Base-by-base conservation (phyloP, 2,888 invertebrate species). In the Trachelus tabidus region DNA sequence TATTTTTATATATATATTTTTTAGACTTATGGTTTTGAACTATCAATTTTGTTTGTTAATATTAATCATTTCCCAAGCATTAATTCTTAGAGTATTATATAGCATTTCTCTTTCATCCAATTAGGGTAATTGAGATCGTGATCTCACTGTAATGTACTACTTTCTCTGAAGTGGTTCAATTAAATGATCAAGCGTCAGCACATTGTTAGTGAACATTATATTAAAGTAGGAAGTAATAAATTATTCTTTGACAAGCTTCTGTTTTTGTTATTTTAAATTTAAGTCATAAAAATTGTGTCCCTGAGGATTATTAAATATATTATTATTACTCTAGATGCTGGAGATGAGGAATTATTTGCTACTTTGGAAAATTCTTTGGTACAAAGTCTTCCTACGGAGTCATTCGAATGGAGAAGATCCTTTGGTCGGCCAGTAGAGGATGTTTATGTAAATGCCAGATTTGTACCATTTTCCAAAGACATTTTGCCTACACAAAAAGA, bases 351-450 rank as follows among this genome's bases (percentile, higher is more conserved):
- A 86, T 94, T 98, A 81, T 98, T 98, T 92, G 95, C 95, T 84
- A 94, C 95, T n/a, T 92, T 98, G 87, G 96, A 97, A 91, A 94
- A 95, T 76, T 95, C 95, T 83, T 93, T 98, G 76, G 93, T 95
- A 15, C 95, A 96, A 85, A 95, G 96, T 6, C 94, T 98, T 82
- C 97, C 98, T 0, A 94, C 96, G 87, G 98, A 98, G 89, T 94
- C 96, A 0, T 96, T 96, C 85, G 98, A 98, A 92, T 98, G 98
- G 98, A 94, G 96, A 84, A 94, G 98, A 82, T 97, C 97, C 1
- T 96, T 96, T 88, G 97, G 98, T 37, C 94, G 98, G 79, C 96
- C 97, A 15, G 94, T 97, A 11, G 96, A 97, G 89, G 95, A 95
- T 87, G 97, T 98, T 69, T 95, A 95, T 87, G 93, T 98, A 78